phyloP scores from a whole-genome alignment of 2,797 vertebrate species.

The Mallotus villosus region DNA sequence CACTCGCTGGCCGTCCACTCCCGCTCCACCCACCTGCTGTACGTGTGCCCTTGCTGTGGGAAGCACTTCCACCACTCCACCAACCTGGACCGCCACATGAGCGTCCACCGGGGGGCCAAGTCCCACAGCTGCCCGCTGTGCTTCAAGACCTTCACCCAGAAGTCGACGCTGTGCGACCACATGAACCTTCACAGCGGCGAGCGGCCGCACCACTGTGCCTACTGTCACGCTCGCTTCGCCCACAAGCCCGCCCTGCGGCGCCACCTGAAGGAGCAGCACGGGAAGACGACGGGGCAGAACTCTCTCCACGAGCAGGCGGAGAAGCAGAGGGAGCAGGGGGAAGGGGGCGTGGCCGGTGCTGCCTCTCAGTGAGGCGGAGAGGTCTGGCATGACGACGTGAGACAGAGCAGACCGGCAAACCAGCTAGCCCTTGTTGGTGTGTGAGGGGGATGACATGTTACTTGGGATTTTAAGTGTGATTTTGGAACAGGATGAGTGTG shows the following conservation, averaged over 20 bases:
- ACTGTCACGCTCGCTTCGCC: slow-evolving; percentile 92
- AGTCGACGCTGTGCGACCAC: slow-evolving; percentile 93
- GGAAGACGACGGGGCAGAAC: slow-evolving; percentile 92
- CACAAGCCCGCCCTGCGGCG: slow-evolving; percentile 92
- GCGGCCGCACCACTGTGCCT: slow-evolving; percentile 88
- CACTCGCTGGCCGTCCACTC: slow-evolving; percentile 87
- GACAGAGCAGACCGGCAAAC: background rate
- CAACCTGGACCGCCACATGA: slow-evolving; percentile 94
- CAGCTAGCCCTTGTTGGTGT: background rate
- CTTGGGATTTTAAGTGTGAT: background rate
- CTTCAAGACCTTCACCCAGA: slow-evolving; percentile 94
- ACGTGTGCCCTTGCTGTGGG: slow-evolving; percentile 90
- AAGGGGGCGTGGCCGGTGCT: background rate
- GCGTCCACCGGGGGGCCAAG: slow-evolving; percentile 86
- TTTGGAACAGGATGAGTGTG: background rate
- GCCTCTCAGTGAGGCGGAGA: background rate
- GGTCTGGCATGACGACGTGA: background rate
- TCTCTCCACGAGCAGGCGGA: slow-evolving; percentile 86
- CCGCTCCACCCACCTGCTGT: slow-evolving; percentile 86
- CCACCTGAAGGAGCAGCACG: slow-evolving; percentile 94
- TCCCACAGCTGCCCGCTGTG: slow-evolving; percentile 90
- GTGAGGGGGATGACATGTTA: background rate
- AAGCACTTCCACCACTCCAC: slow-evolving; percentile 92
- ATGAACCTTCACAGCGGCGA: slow-evolving; percentile 96
- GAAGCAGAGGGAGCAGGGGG: slow-evolving; percentile 62